A percentile compares a stretch with the other conserved stretches of the same genome.
Conservation (phyloP, 2,113 vertebrate species). For the Vidua chalybeata region DNA sequence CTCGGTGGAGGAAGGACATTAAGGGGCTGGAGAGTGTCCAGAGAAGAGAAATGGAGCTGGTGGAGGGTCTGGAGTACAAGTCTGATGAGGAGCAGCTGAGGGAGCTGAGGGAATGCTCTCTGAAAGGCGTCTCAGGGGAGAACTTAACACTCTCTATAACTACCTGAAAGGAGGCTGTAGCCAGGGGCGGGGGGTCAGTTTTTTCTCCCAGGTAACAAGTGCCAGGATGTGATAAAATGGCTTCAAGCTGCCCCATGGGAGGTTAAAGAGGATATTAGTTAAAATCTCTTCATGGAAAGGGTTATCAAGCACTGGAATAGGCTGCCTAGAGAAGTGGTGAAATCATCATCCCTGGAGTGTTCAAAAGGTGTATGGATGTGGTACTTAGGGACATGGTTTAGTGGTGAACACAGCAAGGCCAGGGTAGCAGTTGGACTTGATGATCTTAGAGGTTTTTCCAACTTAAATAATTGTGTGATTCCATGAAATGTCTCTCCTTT, state of each 20-base stretch:
- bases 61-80: background rate
- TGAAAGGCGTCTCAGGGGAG: background rate
- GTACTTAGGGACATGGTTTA: background rate
- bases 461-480: background rate
- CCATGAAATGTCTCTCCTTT: background rate
- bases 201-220: background rate
- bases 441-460: background rate
- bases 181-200: accelerated
- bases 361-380: background rate
- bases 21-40: background rate
- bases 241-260: background rate
- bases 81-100: background rate
- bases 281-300: background rate
- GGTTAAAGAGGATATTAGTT: background rate
- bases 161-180: background rate
- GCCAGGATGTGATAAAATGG: background rate
- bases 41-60: background rate
- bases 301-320: background rate
- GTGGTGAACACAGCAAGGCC: background rate
- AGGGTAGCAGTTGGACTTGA: background rate
- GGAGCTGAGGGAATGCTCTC: background rate
- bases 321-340: background rate
- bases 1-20: background rate
- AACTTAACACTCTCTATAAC: background rate
- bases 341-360: background rate